These are phyloP conservation scores for Amitus sp. DNA, from an alignment of 2,888 invertebrate genomes.

Conservation along the genomic window DNA sequence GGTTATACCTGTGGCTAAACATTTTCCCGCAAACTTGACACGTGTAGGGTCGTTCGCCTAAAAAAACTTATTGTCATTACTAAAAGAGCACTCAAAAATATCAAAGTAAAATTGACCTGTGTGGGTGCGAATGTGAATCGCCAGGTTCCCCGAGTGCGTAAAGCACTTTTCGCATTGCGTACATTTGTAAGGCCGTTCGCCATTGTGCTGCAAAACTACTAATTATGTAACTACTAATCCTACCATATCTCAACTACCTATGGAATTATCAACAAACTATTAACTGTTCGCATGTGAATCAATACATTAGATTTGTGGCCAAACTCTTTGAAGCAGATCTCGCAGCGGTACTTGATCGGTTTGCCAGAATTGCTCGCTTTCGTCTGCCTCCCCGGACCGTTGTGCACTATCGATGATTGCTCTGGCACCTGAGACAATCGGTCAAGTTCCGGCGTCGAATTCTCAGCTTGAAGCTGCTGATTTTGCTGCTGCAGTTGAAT, in stretches of 20 bases:
- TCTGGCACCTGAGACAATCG: slow-evolving; percentile 22
- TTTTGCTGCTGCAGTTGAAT: slow-evolving; percentile 29
- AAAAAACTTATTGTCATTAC: too few species aligned
- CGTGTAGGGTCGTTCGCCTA: slow-evolving; percentile 62
- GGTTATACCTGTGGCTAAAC: slow-evolving; percentile 60
- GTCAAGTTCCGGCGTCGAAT: slow-evolving; percentile 25
- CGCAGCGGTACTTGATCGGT: slow-evolving; percentile 61
- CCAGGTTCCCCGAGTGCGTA: slow-evolving; percentile 62
- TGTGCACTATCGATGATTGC: slow-evolving; percentile 46
- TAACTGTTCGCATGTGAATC: slow-evolving; percentile 64
- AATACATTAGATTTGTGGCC: slow-evolving; percentile 63
- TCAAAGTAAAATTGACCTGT: too few species aligned
- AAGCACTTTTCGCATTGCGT: slow-evolving; percentile 63
- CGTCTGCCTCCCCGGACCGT: slow-evolving; percentile 55
- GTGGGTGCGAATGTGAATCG: slow-evolving; percentile 64
- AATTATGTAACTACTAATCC: too few species aligned
- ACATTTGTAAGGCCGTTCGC: slow-evolving; percentile 63
- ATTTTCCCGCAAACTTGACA: slow-evolving; percentile 64
- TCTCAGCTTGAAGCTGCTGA: slow-evolving; percentile 39
- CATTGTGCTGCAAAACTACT: too few species aligned
- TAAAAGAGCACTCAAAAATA: too few species aligned
- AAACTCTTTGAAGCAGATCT: slow-evolving; percentile 63
- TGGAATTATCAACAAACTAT: too few species aligned
- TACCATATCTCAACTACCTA: too few species aligned
- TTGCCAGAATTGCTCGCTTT: slow-evolving; percentile 49